phyloP scores from a whole-genome alignment of 2,113 vertebrate genomes.

The Rhineura floridana region DNA sequence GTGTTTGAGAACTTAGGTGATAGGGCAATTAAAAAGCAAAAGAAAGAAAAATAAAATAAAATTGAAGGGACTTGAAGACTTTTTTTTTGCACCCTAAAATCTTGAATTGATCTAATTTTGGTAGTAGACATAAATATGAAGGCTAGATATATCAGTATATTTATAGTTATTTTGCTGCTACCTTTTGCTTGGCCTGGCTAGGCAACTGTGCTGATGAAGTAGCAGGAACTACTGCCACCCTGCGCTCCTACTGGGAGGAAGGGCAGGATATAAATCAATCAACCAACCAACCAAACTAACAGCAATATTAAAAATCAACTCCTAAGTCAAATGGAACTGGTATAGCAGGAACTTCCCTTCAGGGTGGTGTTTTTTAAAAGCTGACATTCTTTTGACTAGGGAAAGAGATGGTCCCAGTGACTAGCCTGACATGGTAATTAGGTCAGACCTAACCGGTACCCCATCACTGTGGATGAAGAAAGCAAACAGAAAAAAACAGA shows the following conservation, averaged over 20 bases:
- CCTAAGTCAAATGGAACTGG: background rate
- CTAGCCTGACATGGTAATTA: background rate
- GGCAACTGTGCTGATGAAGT: background rate
- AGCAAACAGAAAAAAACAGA: background rate
- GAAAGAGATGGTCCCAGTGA: background rate
- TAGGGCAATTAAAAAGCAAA: too few relatives aligned
- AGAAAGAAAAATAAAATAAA: too few relatives aligned
- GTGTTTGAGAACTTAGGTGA: too few relatives aligned
- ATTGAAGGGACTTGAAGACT: background rate
- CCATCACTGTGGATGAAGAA: background rate
- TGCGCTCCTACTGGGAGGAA: too few relatives aligned
- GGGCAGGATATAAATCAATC: too few relatives aligned
- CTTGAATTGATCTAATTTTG: background rate
- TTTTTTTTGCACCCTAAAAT: background rate
- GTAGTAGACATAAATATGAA: background rate
- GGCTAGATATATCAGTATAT: background rate
- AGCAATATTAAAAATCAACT: background rate
- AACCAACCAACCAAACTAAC: too few relatives aligned
- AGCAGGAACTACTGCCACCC: too few relatives aligned
- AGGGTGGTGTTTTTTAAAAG: background rate
- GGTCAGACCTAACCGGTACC: background rate
- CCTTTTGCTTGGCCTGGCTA: too few relatives aligned
- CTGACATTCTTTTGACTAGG: background rate
- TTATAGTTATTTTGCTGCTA: background rate
- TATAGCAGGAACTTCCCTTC: background rate